Conservation (phyloP, 37 sponge, comb jelly and placozoan species). For the Spongilla lacustris region DNA sequence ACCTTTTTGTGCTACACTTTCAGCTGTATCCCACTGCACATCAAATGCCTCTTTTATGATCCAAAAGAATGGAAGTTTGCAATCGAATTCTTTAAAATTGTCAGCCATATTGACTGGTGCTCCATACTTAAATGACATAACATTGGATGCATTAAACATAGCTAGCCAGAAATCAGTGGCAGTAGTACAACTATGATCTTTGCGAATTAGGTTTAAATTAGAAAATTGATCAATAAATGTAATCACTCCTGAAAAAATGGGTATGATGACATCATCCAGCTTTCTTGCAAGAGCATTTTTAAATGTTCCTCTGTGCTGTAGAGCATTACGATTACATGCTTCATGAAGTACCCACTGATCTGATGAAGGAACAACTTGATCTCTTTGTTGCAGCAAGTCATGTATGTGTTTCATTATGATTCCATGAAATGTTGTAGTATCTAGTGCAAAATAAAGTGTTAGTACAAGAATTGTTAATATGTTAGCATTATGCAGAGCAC, state of each 20-base stretch:
- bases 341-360: neutral
- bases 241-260: neutral
- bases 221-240: neutral
- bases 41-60: neutral
- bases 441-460: neutral
- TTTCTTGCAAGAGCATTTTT: neutral
- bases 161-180: neutral
- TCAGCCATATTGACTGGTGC: neutral
- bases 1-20: neutral
- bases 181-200: neutral
- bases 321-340: neutral
- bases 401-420: neutral
- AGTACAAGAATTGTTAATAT: too few relatives aligned
- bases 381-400: neutral
- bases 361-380: neutral
- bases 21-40: neutral
- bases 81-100: neutral
- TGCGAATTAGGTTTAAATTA: neutral
- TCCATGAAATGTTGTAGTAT: neutral
- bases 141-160: neutral
- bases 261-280: neutral
- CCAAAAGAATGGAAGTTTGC: neutral
- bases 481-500: too few relatives aligned
- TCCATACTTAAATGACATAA: neutral
- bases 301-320: neutral